phyloP scores from a whole-genome alignment of 2,113 vertebrate genomes.

The Misgurnus mizolepis region DNA sequence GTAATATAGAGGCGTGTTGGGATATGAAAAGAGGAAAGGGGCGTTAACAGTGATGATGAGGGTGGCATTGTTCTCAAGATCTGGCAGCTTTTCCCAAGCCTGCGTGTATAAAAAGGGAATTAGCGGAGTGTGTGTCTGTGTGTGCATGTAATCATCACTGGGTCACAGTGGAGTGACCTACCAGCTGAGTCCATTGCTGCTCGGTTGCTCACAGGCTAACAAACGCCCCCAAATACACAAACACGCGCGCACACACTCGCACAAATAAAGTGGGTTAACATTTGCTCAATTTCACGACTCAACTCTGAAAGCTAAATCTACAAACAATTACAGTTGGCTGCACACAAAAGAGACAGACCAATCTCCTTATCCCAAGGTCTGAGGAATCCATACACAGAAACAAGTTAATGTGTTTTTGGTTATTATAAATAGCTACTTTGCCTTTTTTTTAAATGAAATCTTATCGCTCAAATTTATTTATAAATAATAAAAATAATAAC shows the following conservation, averaged over 20 bases:
- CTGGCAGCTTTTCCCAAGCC: slow-evolving; percentile 67
- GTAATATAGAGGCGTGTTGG: slow-evolving; percentile 46
- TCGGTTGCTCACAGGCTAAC: slow-evolving; percentile 76
- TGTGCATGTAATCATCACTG: slow-evolving; percentile 78
- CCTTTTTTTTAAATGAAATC: neutral
- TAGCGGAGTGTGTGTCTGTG: slow-evolving; percentile 69
- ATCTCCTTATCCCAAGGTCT: slow-evolving; percentile 25
- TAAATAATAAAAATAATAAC: no score
- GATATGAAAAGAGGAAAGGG: slow-evolving; percentile 58
- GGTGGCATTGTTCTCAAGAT: slow-evolving; percentile 75
- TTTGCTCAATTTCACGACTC: slow-evolving; percentile 61
- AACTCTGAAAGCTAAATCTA: slow-evolving; percentile 56
- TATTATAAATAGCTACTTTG: neutral
- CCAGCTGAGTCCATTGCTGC: slow-evolving; percentile 80
- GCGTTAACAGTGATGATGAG: slow-evolving; percentile 72
- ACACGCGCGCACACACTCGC: slow-evolving; percentile 45
- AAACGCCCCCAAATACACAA: slow-evolving; percentile 56
- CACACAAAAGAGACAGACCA: slow-evolving; percentile 53
- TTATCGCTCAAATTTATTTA: neutral
- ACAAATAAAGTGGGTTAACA: slow-evolving; percentile 48
- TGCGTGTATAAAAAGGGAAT: slow-evolving; percentile 74
- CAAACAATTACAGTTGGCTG: slow-evolving; percentile 55
- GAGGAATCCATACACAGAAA: slow-evolving; percentile 46
- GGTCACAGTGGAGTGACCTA: slow-evolving; percentile 75
- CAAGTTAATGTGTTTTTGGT: slow-evolving; percentile 36